These are phyloP conservation scores for Temnothorax unifasciatus DNA, from an alignment of 2,888 invertebrate genomes.

Conservation along the genomic window DNA sequence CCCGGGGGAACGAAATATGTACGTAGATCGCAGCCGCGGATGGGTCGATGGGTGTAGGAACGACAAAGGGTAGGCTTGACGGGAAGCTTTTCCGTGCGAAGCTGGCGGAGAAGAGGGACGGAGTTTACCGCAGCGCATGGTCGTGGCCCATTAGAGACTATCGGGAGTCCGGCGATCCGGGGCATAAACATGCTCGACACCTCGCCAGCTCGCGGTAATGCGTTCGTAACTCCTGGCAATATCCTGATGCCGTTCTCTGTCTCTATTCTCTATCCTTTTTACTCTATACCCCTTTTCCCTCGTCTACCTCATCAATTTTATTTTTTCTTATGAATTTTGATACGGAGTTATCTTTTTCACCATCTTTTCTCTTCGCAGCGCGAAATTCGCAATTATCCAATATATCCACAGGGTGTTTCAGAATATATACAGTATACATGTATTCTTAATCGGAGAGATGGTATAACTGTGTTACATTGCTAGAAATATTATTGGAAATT, in stretches of 20 bases:
- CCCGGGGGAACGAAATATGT: constrained; percentile 68
- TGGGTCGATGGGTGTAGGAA: constrained; percentile 28
- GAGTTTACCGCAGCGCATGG: constrained; percentile 71
- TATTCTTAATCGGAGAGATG: background rate
- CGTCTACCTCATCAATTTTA: constrained; percentile 34
- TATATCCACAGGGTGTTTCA: background rate
- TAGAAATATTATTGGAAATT: too few relatives aligned
- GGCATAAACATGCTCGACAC: constrained; percentile 84
- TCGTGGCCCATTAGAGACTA: constrained; percentile 83
- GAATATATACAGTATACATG: background rate
- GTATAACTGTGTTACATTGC: background rate
- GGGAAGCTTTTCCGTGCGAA: constrained; percentile 64
- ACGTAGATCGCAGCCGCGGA: constrained; percentile 60
- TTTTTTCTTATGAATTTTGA: constrained; percentile 55
- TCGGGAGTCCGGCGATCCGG: constrained; percentile 79
- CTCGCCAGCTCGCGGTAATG: constrained; percentile 82
- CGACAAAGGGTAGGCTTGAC: constrained; percentile 73
- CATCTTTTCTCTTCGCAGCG: constrained; percentile 11
- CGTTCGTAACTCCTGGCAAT: constrained; percentile 82
- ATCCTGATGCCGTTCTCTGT: constrained; percentile 66
- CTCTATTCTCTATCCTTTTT: constrained; percentile 60
- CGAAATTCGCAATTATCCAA: background rate
- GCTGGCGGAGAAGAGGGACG: constrained; percentile 40
- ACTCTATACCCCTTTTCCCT: background rate
- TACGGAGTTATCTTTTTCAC: constrained; percentile 43